Evolutionary conservation across 2,113 vertebrate species (phyloP).

Genomic region (Tragelaphus imberbis): DNA sequence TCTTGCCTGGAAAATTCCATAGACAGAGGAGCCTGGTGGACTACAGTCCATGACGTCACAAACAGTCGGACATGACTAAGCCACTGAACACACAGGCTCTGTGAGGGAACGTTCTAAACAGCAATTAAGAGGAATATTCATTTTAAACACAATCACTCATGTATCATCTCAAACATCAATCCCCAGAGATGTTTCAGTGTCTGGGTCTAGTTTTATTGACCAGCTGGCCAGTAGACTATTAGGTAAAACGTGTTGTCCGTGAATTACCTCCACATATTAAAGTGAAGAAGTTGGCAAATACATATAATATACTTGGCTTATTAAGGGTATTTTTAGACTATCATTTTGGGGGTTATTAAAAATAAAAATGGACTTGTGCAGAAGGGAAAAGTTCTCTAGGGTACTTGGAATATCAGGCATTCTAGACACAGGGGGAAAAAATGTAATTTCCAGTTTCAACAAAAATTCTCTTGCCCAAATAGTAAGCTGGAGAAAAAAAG

Average conservation of each 20-base stretch:
- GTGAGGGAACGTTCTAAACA: background rate
- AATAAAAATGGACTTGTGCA: background rate
- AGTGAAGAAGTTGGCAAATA: background rate
- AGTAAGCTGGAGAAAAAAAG: background rate
- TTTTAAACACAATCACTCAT: background rate
- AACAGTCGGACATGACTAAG: background rate
- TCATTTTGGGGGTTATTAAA: background rate
- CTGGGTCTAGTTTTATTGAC: background rate
- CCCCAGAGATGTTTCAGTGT: background rate
- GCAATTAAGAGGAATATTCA: background rate
- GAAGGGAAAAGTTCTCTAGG: background rate
- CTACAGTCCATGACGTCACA: background rate
- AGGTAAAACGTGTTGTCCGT: background rate
- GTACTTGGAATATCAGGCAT: background rate
- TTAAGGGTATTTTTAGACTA: background rate
- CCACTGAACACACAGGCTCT: background rate
- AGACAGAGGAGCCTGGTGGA: background rate
- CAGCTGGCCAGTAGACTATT: background rate
- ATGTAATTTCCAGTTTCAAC: background rate
- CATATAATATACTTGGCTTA: background rate
- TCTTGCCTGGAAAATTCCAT: background rate
- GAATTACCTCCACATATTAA: background rate
- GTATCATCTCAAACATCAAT: background rate
- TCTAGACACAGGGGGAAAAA: background rate
- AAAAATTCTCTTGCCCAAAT: background rate